Evolutionary conservation across 2,888 invertebrate species (phyloP).

Genomic region (Acutogordius australiensis): DNA sequence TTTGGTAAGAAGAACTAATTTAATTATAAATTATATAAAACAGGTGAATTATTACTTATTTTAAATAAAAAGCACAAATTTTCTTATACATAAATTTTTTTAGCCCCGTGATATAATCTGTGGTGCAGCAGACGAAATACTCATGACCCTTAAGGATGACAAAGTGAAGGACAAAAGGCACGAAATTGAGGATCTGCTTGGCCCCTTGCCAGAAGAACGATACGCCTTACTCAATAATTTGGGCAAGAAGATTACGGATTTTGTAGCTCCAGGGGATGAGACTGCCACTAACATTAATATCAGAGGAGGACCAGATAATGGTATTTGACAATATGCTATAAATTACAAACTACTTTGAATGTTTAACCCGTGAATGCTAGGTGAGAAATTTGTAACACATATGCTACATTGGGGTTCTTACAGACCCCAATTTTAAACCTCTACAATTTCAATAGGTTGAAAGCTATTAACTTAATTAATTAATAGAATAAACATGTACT

Average conservation of each 20-base stretch:
- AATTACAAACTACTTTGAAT: too few species aligned
- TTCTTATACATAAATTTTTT: background rate
- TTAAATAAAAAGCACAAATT: background rate
- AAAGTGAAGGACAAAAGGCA: constrained; percentile 65
- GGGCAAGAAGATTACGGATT: constrained; percentile 91
- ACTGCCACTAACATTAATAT: too few species aligned
- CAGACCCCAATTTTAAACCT: too few species aligned
- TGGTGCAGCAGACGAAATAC: constrained; percentile 94
- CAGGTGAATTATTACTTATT: background rate
- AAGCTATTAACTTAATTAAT: too few species aligned
- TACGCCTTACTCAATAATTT: constrained; percentile 78
- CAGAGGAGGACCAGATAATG: too few species aligned
- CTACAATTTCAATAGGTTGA: too few species aligned
- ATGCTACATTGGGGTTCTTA: too few species aligned
- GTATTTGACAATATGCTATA: too few species aligned
- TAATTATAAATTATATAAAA: background rate
- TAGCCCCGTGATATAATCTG: constrained; percentile 75
- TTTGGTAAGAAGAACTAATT: background rate
- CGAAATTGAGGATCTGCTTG: constrained; percentile 54
- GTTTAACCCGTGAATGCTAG: too few species aligned
- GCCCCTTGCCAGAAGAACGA: constrained; percentile 47
- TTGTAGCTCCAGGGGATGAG: constrained; percentile 32
- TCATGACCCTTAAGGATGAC: constrained; percentile 74
- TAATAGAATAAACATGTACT: too few species aligned
- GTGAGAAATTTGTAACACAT: too few species aligned